These are phyloP conservation scores for Epizoanthus ramosus DNA, from an alignment of 92 coral and sea anemone species.

Conservation along the genomic window DNA sequence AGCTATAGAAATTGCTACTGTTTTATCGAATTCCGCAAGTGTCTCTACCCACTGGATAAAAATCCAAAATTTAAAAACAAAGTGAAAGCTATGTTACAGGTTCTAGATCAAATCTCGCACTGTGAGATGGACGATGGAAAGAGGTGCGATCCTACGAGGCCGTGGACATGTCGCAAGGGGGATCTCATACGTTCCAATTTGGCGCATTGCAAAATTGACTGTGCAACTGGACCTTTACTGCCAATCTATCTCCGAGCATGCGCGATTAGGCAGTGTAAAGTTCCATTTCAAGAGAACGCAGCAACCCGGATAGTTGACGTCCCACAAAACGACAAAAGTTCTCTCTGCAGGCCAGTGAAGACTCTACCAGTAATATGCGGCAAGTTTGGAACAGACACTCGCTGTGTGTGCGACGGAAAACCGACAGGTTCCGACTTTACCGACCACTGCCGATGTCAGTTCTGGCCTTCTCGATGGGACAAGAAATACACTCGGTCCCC, in stretches of 20 bases:
- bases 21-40: conserved; percentile 83
- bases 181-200: conserved; percentile 83
- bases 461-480: conserved; percentile 87
- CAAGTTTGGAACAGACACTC: conserved; percentile 78
- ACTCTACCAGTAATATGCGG: conserved; percentile 81
- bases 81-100: conserved; percentile 62
- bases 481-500: conserved; percentile 23
- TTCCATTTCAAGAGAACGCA: conserved; percentile 70
- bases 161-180: conserved; percentile 89
- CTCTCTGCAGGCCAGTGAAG: conserved; percentile 86
- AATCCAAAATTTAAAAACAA: conserved; percentile 63
- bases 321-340: conserved; percentile 79
- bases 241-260: conserved; percentile 98
- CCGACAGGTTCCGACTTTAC: conserved; percentile 73
- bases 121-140: conserved; percentile 90
- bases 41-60: conserved; percentile 61
- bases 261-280: conserved; percentile 87
- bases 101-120: conserved; percentile 61
- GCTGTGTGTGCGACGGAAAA: conserved; percentile 97
- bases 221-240: conserved; percentile 89
- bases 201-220: conserved; percentile 92
- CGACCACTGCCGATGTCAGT: conserved; percentile 95
- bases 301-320: conserved; percentile 83
- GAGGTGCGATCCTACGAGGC: conserved; percentile 79
- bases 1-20: conserved; percentile 93